Base-by-base conservation (phyloP, 2,797 vertebrate genomes). In the Anas acuta region DNA sequence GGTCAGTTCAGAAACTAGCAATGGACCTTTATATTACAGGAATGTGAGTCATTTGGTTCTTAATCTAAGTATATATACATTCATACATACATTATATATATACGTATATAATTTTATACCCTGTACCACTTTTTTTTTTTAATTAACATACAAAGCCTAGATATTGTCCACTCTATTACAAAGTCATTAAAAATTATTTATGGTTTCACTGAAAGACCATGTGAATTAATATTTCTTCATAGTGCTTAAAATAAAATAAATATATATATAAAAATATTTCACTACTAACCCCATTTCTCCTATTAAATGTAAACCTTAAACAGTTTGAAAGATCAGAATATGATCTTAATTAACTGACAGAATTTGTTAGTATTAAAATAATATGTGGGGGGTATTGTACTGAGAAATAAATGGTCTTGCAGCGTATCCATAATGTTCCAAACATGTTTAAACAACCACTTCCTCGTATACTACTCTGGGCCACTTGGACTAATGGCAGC, bases 181-280 rank as follows among this genome's bases (percentile, higher is more conserved):
- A 98, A 98, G 93, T 97, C 95, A 96, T 97, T 98, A 98, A 96
- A 98, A 98, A 98, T 89, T 96, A 94, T 95, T 96, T 97, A 97
- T 97, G 96, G 94, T 97, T 97, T 96, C 96, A 97, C 97, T 97
- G 97, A 98, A 97, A 97, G 96, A 98, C 96, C 97, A 97, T 93
- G 97, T 96, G 97, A 96, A 93, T 97, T 97, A 92, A 95, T 96
- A 80, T 94, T 97, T 97, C 72, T 95, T 94, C 93, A 96, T 97
- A 97, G 94, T 97, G 96, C 95, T 97, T 95, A 96, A 98, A 98
- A 97, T 97, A 97, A 97, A 98, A 97, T 97, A 97, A 96, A 96
- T 97, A 95, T 96, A 96, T 92, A 96, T 98, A 98, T 98, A 98
- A 98, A 98, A 98, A 98, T 98, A 98, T 97, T 97, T 98, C 25